Evolutionary conservation across 2,888 invertebrate species (phyloP).

Genomic region (Lymantria monacha): DNA sequence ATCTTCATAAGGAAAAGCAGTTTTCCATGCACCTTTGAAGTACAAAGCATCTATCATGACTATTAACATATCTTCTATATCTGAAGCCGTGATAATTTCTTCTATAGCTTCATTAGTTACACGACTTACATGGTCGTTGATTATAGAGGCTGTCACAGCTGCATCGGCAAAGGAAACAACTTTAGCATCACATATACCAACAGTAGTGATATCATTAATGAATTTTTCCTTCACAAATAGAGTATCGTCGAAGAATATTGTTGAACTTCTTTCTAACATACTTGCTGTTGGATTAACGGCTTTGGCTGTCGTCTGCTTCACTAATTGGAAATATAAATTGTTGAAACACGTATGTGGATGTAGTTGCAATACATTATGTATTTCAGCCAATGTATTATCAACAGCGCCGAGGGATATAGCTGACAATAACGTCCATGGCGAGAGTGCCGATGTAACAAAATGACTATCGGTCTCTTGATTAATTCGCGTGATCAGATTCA

Average conservation of each 20-base stretch:
- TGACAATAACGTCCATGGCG: conserved; percentile 61
- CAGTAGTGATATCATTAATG: conserved; percentile 27
- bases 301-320: conserved; percentile 32
- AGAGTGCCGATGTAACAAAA: conserved; percentile 59
- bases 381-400: conserved; percentile 48
- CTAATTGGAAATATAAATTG: conserved; percentile 50
- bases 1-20: conserved; percentile 44
- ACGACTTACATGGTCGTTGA: conserved; percentile 55
- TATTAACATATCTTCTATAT: conserved; percentile 45
- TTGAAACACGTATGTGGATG: conserved; percentile 59
- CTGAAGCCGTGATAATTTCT: conserved; percentile 53
- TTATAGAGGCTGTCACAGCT: conserved; percentile 38
- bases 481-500: conserved; percentile 43
- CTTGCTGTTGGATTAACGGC: conserved; percentile 32
- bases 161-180: conserved; percentile 45
- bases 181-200: conserved; percentile 45
- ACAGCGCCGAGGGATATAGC: conserved; percentile 56
- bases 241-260: conserved; percentile 50
- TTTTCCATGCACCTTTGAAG: conserved; percentile 64
- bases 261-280: conserved; percentile 51
- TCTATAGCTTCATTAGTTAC: conserved; percentile 58
- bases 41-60: conserved; percentile 62
- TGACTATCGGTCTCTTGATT: conserved; percentile 60
- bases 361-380: conserved; percentile 47
- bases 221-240: conserved; percentile 43